A percentile compares a stretch with the other conserved stretches of the same genome.
phyloP scores from a whole-genome alignment of 2,888 invertebrate species.

The Drosophila eohydei region DNA sequence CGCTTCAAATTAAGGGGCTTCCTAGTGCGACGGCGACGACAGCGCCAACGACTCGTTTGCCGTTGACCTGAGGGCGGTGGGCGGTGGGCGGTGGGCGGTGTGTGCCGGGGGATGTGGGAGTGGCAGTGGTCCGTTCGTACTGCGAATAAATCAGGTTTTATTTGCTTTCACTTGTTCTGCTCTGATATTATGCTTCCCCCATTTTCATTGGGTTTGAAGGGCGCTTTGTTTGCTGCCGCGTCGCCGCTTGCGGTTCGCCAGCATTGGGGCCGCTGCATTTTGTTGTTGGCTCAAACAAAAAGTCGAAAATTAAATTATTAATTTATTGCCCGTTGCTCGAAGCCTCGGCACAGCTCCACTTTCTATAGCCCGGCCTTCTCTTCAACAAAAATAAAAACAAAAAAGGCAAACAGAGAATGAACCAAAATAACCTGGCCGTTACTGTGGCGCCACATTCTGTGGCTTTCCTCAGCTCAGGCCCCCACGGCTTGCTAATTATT shows the following conservation, averaged over 20 bases:
- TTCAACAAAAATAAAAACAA: slow-evolving; percentile 24
- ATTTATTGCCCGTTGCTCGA: slow-evolving; percentile 75
- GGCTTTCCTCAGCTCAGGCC: slow-evolving; percentile 54
- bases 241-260: slow-evolving; percentile 54
- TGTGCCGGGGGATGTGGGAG: slow-evolving; percentile 9
- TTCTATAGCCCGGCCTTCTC: slow-evolving; percentile 44
- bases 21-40: slow-evolving; percentile 47
- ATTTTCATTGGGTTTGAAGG: slow-evolving; percentile 26
- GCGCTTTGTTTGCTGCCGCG: slow-evolving; percentile 58
- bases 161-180: slow-evolving; percentile 76
- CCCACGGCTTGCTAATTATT: slow-evolving; percentile 76
- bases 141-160: slow-evolving; percentile 76
- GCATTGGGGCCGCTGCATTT: slow-evolving; percentile 52
- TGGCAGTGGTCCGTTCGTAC: slow-evolving; percentile 19
- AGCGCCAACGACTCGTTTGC: slow-evolving; percentile 30
- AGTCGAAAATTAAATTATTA: slow-evolving; percentile 82
- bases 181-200: slow-evolving; percentile 67
- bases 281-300: slow-evolving; percentile 64
- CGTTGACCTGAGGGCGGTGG: slow-evolving; percentile 35
- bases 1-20: slow-evolving; percentile 69
- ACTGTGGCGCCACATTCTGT: slow-evolving; percentile 59
- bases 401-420: slow-evolving; percentile 26
- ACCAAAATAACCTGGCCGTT: slow-evolving; percentile 47
- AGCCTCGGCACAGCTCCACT: slow-evolving; percentile 26
- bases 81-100: not conserved